These are phyloP conservation scores for Dipus sagitta DNA, from an alignment of 2,797 vertebrate genomes.

Conservation along the genomic window DNA sequence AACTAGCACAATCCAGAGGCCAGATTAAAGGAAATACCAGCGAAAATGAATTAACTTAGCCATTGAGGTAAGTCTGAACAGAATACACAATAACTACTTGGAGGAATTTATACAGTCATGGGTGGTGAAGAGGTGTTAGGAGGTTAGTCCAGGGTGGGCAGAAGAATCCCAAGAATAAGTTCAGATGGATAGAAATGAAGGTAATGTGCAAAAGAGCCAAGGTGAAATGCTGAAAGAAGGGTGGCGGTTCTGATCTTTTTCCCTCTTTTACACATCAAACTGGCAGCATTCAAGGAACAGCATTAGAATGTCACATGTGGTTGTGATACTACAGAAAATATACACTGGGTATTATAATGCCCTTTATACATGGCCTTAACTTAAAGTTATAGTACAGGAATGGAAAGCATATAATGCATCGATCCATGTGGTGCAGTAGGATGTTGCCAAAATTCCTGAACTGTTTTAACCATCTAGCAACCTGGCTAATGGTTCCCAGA, in stretches of 20 bases:
- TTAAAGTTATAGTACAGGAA: background rate
- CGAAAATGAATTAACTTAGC: background rate
- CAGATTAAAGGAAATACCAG: background rate
- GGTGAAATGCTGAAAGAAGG: background rate
- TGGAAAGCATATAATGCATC: background rate
- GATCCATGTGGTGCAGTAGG: background rate
- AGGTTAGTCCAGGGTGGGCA: background rate
- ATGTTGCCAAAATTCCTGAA: background rate
- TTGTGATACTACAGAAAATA: background rate
- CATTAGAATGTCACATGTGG: background rate
- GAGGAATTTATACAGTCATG: background rate
- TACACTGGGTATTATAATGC: background rate
- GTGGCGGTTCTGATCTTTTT: background rate
- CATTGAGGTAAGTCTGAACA: background rate
- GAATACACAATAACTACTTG: background rate
- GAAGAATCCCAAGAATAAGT: background rate
- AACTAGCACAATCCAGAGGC: background rate
- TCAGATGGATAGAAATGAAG: background rate
- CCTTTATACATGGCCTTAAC: background rate
- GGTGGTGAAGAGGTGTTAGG: background rate
- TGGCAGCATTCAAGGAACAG: background rate
- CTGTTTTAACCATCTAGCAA: background rate
- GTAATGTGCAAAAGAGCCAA: background rate
- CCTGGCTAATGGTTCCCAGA: background rate
- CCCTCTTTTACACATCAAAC: background rate